Evolutionary conservation across 1,140 invertebrate species (phyloP).

Genomic region (Bombus huntii): DNA sequence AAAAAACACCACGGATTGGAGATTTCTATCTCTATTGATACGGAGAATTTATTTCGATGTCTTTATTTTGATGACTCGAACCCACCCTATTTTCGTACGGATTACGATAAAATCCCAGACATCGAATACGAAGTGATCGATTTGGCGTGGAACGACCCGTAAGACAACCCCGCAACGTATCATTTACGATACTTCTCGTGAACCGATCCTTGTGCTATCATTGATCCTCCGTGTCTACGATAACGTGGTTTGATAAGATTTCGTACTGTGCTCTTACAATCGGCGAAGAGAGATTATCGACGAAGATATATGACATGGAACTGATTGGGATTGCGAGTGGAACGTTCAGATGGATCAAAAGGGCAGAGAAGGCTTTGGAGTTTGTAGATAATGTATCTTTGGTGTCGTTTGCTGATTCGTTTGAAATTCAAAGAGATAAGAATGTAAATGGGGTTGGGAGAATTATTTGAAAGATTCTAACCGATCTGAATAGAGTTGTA

Average conservation of each 20-base stretch:
- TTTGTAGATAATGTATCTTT: not conserved
- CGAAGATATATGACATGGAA: not conserved
- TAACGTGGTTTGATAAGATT: not conserved
- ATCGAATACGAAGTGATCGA: not conserved
- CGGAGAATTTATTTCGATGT: too few relatives aligned
- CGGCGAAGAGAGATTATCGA: constrained; percentile 10
- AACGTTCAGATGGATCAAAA: not conserved
- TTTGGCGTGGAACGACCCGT: not conserved
- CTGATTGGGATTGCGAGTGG: not conserved
- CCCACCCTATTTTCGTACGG: not conserved
- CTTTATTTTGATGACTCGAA: too few relatives aligned
- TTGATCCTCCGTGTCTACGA: not conserved
- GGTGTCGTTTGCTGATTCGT: not conserved
- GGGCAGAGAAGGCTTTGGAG: not conserved
- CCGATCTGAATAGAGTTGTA: not conserved
- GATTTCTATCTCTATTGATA: too few relatives aligned
- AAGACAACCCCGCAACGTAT: not conserved
- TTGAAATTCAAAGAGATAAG: not conserved
- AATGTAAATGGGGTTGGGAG: not conserved
- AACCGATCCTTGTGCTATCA: not conserved
- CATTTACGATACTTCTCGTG: not conserved
- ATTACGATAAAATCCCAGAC: not conserved
- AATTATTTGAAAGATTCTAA: not conserved
- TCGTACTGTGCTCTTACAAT: not conserved
- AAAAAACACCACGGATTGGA: too few relatives aligned